These are phyloP conservation scores for Sarcoramphus papa DNA, from an alignment of 2,797 vertebrate genomes.

Conservation along the genomic window DNA sequence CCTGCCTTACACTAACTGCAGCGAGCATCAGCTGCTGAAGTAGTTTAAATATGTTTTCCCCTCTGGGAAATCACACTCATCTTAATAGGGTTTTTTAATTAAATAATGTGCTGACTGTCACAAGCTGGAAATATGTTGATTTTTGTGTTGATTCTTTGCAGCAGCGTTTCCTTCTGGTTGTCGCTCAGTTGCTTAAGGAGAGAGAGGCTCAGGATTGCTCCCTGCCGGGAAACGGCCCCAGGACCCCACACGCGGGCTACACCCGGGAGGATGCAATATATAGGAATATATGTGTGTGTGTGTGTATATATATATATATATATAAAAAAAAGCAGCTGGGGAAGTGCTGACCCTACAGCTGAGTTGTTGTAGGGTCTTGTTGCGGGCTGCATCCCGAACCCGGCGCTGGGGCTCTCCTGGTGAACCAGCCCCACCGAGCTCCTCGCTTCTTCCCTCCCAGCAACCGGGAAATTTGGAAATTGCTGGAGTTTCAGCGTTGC, in stretches of 20 bases:
- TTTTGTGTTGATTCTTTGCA: background rate
- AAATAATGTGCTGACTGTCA: background rate
- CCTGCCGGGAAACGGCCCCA: fast-evolving
- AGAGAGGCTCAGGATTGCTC: background rate
- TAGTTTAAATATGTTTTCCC: background rate
- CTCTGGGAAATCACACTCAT: background rate
- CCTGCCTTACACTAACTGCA: background rate
- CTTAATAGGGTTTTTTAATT: conserved; percentile 9
- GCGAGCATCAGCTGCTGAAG: background rate
- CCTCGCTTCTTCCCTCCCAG: background rate
- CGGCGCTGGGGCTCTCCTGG: fast-evolving
- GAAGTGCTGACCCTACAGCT: background rate
- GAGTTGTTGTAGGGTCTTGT: background rate
- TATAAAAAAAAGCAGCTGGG: background rate
- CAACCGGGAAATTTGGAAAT: background rate
- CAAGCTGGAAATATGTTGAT: background rate
- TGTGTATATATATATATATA: fast-evolving
- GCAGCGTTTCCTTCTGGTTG: background rate
- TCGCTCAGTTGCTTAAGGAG: background rate
- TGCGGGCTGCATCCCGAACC: fast-evolving
- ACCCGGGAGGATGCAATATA: fast-evolving
- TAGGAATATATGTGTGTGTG: too few species aligned
- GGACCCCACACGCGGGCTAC: background rate
- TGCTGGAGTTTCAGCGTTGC: fast-evolving
- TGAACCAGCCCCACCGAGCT: background rate